phyloP scores from a whole-genome alignment of 1,140 invertebrate genomes.

The Apolygus lucorum region DNA sequence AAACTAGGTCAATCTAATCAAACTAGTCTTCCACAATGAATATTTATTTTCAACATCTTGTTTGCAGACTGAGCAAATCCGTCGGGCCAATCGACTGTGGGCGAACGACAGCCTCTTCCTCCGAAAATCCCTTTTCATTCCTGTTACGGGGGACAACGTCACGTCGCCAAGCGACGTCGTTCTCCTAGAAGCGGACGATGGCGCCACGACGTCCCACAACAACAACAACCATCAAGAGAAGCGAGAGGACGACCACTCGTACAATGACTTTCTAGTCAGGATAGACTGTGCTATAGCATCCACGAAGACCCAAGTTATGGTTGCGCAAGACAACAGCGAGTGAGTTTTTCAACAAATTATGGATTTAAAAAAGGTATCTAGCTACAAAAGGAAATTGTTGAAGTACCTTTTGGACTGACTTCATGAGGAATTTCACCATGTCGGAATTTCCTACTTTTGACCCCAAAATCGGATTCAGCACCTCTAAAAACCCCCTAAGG shows the following conservation, averaged over 20 bases:
- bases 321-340: conserved; percentile 65
- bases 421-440: too few relatives aligned
- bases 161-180: conserved; percentile 21
- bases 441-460: too few relatives aligned
- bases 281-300: conserved; percentile 78
- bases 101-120: conserved; percentile 69
- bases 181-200: neutral
- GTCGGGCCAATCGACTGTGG: conserved; percentile 76
- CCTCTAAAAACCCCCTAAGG: too few relatives aligned
- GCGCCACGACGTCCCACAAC: conserved; percentile 5
- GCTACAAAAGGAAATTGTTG: too few relatives aligned
- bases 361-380: too few relatives aligned
- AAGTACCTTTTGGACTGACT: neutral
- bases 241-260: conserved; percentile 56
- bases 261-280: conserved; percentile 74
- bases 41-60: too few relatives aligned
- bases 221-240: conserved; percentile 27
- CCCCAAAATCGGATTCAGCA: too few relatives aligned
- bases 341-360: conserved; percentile 45
- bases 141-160: conserved; percentile 26
- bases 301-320: conserved; percentile 75
- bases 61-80: conserved; percentile 84
- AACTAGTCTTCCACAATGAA: too few relatives aligned
- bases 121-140: conserved; percentile 33
- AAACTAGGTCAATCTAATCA: too few relatives aligned